Evolutionary conservation across 2,888 invertebrate species (phyloP).

Genomic region (Rotaria socialis): DNA sequence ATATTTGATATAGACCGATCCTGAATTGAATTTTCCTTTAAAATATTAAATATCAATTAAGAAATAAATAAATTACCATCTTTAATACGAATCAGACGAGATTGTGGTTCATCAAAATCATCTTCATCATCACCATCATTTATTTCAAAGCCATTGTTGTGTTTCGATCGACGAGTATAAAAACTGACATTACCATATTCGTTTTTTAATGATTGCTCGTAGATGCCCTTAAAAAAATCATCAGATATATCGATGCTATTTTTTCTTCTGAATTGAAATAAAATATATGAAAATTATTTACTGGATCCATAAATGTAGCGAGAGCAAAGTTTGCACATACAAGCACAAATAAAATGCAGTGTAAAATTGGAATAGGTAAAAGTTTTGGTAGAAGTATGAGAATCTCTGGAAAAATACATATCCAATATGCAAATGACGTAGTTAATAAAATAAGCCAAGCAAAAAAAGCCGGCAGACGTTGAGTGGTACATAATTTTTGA

Average conservation of each 20-base stretch:
- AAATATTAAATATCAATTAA: not conserved
- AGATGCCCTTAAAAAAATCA: not conserved
- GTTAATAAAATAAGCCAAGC: constrained; percentile 41
- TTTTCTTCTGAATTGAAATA: too few species aligned
- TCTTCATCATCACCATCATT: not conserved
- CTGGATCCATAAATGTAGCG: constrained; percentile 44
- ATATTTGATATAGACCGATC: constrained; percentile 4
- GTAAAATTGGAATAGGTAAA: not conserved
- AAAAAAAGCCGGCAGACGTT: constrained; percentile 42
- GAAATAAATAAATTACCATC: not conserved
- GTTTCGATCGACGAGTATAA: not conserved
- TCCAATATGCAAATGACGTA: constrained; percentile 38
- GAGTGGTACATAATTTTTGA: not conserved
- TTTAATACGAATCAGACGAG: not conserved
- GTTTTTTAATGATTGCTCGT: constrained; percentile 22
- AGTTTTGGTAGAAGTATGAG: not conserved
- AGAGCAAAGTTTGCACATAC: constrained; percentile 44
- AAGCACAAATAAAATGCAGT: constrained; percentile 37
- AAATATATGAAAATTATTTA: not conserved
- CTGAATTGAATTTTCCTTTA: not conserved
- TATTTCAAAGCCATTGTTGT: not conserved
- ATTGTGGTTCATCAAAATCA: constrained; percentile 18
- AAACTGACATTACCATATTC: not conserved
- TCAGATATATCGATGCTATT: not conserved
- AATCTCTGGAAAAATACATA: constrained; percentile 36